These are phyloP conservation scores for Cheirogaleus medius DNA, from an alignment of 2,113 vertebrate species.

Conservation along the genomic window DNA sequence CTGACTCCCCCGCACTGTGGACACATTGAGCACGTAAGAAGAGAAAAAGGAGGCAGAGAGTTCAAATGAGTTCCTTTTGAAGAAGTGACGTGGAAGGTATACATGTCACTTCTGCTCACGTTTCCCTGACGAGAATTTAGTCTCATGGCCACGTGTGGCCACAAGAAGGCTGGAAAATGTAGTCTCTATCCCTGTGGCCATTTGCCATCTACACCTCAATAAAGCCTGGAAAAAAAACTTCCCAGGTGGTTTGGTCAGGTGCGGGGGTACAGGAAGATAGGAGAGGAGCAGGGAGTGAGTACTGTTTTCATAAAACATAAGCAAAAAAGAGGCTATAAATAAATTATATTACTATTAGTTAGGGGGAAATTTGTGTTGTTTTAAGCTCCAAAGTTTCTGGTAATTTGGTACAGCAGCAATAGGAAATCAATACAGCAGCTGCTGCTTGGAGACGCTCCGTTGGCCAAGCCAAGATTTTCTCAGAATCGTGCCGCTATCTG, in stretches of 20 bases:
- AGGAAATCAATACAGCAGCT: neutral
- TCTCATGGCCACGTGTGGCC: neutral
- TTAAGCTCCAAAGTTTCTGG: neutral
- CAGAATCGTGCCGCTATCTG: neutral
- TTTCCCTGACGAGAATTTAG: neutral
- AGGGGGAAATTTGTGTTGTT: neutral
- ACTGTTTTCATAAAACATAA: neutral
- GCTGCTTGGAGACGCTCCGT: neutral
- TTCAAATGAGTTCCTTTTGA: neutral
- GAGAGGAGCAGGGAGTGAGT: neutral
- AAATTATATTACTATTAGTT: neutral
- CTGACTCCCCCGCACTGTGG: fast-evolving
- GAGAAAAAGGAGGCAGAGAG: neutral
- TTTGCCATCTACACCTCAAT: neutral
- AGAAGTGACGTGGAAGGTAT: neutral
- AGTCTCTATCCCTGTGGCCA: neutral
- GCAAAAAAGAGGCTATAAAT: neutral
- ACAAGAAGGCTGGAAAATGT: neutral
- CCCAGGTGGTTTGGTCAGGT: neutral
- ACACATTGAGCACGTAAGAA: neutral
- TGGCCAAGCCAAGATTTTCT: neutral
- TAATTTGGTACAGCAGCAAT: neutral
- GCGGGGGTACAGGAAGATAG: neutral
- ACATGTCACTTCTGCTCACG: neutral
- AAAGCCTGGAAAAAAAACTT: neutral